Evolutionary conservation across 2,113 vertebrate genomes (phyloP).

Genomic region (Panthera uncia): DNA sequence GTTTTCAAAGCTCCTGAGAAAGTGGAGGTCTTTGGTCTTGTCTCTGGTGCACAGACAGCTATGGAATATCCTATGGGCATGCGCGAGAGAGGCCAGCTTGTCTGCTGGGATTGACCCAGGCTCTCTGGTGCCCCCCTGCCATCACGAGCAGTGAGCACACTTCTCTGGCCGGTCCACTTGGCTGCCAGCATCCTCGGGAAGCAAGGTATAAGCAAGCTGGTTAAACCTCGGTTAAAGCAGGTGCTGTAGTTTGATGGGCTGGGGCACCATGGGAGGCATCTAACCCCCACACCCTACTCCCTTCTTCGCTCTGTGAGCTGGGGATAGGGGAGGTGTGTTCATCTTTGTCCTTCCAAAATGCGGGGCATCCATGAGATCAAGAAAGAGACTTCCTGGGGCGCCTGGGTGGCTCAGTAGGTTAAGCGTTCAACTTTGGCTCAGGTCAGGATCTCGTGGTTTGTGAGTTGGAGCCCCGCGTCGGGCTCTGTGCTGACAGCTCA

Average conservation of each 20-base stretch:
- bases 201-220: background rate
- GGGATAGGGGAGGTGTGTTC: background rate
- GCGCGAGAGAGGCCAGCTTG: background rate
- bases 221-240: background rate
- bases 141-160: rapidly evolving
- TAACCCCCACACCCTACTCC: background rate
- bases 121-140: background rate
- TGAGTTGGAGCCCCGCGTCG: too few relatives aligned
- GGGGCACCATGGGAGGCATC: background rate
- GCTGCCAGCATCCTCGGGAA: background rate
- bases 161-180: background rate
- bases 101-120: background rate
- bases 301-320: background rate
- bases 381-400: background rate
- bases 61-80: rapidly evolving
- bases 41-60: background rate
- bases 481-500: too few relatives aligned
- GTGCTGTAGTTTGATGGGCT: background rate
- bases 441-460: too few relatives aligned
- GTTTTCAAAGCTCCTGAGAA: background rate
- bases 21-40: background rate
- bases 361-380: background rate
- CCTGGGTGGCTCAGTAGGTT: too few relatives aligned
- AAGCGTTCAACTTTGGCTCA: too few relatives aligned
- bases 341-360: background rate